Evolutionary conservation across 64 coral and sea anemone species (phyloP).

Genomic region (Porites lutea): DNA sequence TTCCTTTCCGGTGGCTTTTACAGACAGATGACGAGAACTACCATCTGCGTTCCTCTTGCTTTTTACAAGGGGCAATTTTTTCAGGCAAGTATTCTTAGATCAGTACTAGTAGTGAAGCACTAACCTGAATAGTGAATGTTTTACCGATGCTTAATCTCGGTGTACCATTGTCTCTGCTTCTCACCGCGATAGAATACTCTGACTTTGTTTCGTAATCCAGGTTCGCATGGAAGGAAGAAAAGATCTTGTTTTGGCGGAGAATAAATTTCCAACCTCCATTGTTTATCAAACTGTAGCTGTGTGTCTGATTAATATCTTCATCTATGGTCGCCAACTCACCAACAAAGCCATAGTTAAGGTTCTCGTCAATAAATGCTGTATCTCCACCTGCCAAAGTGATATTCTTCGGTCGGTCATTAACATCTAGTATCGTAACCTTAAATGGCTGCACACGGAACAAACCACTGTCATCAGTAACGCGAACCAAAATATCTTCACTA

Average conservation of each 20-base stretch:
- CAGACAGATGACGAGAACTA: too few species aligned
- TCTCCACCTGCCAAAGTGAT: constrained; percentile 67
- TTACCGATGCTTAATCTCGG: constrained; percentile 52
- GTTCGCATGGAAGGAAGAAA: constrained; percentile 38
- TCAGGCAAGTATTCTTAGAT: too few species aligned
- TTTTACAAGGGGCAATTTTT: too few species aligned
- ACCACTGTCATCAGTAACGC: constrained; percentile 65
- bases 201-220: constrained; percentile 61
- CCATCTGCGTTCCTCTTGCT: too few species aligned
- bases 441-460: constrained; percentile 53
- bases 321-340: constrained; percentile 73
- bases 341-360: constrained; percentile 65
- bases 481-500: constrained; percentile 56
- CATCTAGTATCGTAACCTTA: constrained; percentile 62
- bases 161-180: constrained; percentile 39
- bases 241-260: constrained; percentile 47
- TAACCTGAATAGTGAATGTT: constrained; percentile 60
- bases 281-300: constrained; percentile 42
- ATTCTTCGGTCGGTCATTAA: constrained; percentile 84
- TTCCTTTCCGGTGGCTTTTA: too few species aligned
- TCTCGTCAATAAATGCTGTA: constrained; percentile 72
- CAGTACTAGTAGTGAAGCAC: background rate
- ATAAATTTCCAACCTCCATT: constrained; percentile 63
- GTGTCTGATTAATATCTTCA: constrained; percentile 78
- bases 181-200: constrained; percentile 12